Evolutionary conservation across 1,140 invertebrate species (phyloP), one percentile per base, ranked within the genome.

Genomic region (Drosophila sulfurigaster): DNA sequence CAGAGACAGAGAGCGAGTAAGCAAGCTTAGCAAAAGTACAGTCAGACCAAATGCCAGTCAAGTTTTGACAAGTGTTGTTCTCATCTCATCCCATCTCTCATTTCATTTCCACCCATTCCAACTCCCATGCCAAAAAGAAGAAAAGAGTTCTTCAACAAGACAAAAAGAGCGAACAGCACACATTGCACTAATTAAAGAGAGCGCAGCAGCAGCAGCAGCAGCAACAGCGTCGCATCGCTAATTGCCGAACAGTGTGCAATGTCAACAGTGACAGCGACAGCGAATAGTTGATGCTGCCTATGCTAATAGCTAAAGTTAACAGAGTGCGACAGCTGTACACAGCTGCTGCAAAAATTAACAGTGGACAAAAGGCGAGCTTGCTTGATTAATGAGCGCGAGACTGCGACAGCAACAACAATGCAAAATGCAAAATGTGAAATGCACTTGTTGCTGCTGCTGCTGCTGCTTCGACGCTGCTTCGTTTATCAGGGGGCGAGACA

Each of bases 41-140:
- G 83, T 88, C 75, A 71, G 68, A 71, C 83, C 52, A 75, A 76
- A 38, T 72, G 67, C 38, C 74, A 86, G 81, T 78, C 83, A 82
- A 62, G 64, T 64, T 78, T 59, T 71, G 71, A 63, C 76, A 70
- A 48, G 54, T 70, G 51, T 56, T 46, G 56, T 20, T 38, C 35
- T 32, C 20, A 73, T 10, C 6, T 32, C 41, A 13, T 3, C 20
- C 3, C 35, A 16, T 13, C 52, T 8, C 45, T 52, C 10, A 15
- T 45, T 32, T 11, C 45, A 25, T 8, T 25, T 2, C 13, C 15
- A 60, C 32, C 57, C 20, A 25, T 25, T 25, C 20, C 20, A 25
- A 25, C 20, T 4, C 20, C 20, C 54, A 63, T 75, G 20, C 25
- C 10, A 51, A 5, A 3, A 10, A 32, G 32, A 8, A 32, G 30